A percentile compares a stretch with the other conserved stretches of the same genome.
Evolutionary conservation across 2,888 invertebrate species (phyloP).

Genomic region (Calameuta idolon): DNA sequence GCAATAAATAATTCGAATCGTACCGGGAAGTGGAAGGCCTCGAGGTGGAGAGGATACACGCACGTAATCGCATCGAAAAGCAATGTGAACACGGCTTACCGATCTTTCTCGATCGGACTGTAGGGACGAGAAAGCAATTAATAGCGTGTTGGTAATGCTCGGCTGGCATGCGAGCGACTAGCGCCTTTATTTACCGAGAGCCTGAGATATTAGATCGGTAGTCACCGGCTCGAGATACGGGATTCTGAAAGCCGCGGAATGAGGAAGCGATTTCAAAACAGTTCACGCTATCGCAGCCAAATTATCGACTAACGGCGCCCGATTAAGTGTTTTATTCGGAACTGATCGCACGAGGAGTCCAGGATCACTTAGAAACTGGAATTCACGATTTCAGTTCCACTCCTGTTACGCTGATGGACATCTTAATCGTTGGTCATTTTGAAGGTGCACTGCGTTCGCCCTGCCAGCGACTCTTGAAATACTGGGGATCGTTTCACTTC

Average conservation of each 20-base stretch:
- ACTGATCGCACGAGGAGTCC: neutral
- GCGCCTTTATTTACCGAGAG: conserved; percentile 46
- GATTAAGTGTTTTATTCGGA: neutral
- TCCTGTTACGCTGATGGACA: neutral
- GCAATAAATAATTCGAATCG: neutral
- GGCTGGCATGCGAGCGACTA: conserved; percentile 54
- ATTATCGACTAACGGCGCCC: neutral
- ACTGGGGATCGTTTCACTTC: neutral
- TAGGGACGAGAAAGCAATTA: conserved; percentile 55
- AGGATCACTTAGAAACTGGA: neutral
- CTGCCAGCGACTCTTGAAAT: neutral
- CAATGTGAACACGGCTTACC: conserved; percentile 9
- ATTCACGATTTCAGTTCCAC: neutral
- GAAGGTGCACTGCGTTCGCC: neutral
- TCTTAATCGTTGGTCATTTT: neutral
- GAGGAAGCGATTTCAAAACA: conserved; percentile 35
- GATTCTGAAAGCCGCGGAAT: conserved; percentile 33
- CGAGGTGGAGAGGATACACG: conserved; percentile 16
- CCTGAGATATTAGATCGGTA: conserved; percentile 38
- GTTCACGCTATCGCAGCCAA: conserved; percentile 6
- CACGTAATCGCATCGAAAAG: conserved; percentile 13
- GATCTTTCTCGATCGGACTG: conserved; percentile 44
- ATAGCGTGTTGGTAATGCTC: conserved; percentile 57
- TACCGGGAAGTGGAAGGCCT: neutral
- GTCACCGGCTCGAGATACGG: conserved; percentile 17